Conservation (phyloP, 2,113 vertebrate species). For the Boulengeromyrus knoepffleri region DNA sequence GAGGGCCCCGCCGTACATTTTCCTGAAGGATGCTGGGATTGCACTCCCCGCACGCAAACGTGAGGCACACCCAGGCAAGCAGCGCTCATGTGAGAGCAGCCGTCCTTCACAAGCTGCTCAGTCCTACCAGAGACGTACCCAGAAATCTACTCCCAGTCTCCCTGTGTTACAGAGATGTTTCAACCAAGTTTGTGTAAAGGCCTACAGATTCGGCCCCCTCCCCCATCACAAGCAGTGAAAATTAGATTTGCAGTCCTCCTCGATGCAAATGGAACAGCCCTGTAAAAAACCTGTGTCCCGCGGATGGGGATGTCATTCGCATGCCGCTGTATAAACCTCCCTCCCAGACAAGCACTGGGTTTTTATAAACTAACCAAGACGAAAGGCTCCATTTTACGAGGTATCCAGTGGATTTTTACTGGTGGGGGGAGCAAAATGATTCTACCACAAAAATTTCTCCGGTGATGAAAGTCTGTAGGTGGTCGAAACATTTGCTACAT, state of each 20-base stretch:
- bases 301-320: slow-evolving; percentile 73
- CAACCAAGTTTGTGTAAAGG: slow-evolving; percentile 52
- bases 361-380: slow-evolving; percentile 85
- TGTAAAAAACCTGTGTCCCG: slow-evolving; percentile 75
- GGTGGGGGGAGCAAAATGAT: slow-evolving; percentile 36
- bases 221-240: slow-evolving; percentile 65
- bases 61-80: neutral
- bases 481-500: neutral
- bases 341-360: slow-evolving; percentile 70
- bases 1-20: neutral
- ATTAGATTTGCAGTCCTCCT: slow-evolving; percentile 70
- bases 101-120: neutral
- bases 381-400: slow-evolving; percentile 64
- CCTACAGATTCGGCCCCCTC: slow-evolving; percentile 35
- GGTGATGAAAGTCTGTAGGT: neutral
- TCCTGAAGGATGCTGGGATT: neutral
- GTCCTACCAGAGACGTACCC: slow-evolving; percentile 8
- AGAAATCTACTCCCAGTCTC: slow-evolving; percentile 49
- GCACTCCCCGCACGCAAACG: neutral
- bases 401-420: slow-evolving; percentile 45
- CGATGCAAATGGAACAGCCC: slow-evolving; percentile 63
- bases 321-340: slow-evolving; percentile 65
- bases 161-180: slow-evolving; percentile 55
- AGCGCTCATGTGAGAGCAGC: neutral
- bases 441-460: neutral